Evolutionary conservation across 2,113 vertebrate genomes (phyloP).

Genomic region (Chaetodon trifascialis): DNA sequence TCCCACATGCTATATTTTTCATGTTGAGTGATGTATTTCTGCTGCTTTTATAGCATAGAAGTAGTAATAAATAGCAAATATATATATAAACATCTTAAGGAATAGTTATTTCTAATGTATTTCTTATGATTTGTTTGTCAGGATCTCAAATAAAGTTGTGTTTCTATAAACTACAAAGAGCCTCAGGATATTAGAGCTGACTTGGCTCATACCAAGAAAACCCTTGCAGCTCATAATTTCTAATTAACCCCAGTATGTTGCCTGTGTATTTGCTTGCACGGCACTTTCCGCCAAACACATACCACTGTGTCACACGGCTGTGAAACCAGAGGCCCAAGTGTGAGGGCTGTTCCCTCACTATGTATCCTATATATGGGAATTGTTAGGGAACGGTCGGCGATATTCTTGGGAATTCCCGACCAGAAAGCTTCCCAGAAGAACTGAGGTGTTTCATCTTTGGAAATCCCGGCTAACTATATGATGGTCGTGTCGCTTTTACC

Average conservation of each 20-base stretch:
- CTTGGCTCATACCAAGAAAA: not conserved
- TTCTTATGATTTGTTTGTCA: not conserved
- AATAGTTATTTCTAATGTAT: not conserved
- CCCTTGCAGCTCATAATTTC: not conserved
- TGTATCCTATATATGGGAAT: conserved; percentile 31
- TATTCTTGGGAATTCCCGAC: conserved; percentile 64
- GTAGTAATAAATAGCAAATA: not conserved
- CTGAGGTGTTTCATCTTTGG: conserved; percentile 57
- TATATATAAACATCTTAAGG: not conserved
- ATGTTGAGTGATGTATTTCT: not conserved
- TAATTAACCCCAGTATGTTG: not conserved
- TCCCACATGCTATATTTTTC: not conserved
- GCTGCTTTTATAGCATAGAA: not conserved
- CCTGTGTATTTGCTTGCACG: not conserved
- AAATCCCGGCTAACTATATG: conserved; percentile 35
- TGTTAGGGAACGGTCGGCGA: conserved; percentile 21
- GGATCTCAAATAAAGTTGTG: not conserved
- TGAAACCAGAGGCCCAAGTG: conserved; percentile 40
- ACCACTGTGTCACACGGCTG: conserved; percentile 12
- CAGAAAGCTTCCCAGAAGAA: conserved; percentile 53
- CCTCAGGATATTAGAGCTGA: not conserved
- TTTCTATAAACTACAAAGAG: not conserved
- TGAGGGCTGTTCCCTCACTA: conserved; percentile 1
- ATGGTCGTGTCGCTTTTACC: conserved; percentile 26
- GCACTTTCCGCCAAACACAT: conserved; percentile 1